A percentile compares a stretch with the other conserved stretches of the same genome.
Evolutionary conservation across 2,797 vertebrate species (phyloP).

Genomic region (Catharus ustulatus): DNA sequence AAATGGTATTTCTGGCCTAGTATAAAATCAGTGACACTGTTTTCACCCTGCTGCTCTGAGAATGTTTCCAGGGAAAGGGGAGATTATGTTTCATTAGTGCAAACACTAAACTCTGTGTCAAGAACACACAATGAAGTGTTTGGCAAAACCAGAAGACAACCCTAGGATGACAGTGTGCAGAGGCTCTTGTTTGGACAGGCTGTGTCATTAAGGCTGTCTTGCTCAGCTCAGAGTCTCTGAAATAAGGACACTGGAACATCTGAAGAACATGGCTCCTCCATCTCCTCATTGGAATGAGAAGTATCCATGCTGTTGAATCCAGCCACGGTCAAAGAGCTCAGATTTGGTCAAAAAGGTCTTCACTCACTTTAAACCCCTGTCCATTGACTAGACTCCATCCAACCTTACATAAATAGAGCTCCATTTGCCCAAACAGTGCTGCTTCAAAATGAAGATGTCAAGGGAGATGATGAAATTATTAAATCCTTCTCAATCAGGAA

Average conservation of each 20-base stretch:
- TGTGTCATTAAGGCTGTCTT: neutral
- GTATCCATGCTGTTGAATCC: neutral
- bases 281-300: neutral
- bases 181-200: neutral
- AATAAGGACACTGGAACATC: neutral
- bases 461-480: neutral
- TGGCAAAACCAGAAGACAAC: neutral
- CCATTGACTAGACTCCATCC: neutral
- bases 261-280: neutral
- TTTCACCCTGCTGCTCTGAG: neutral
- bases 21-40: neutral
- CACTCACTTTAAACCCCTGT: neutral
- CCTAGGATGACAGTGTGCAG: neutral
- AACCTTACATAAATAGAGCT: neutral
- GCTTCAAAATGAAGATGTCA: neutral
- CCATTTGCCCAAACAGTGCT: neutral
- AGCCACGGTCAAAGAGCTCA: neutral
- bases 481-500: neutral
- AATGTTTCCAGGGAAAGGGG: neutral
- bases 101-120: neutral
- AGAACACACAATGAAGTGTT: neutral
- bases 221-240: neutral
- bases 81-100: neutral
- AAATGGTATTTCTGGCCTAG: neutral
- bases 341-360: neutral